phyloP scores from a whole-genome alignment of 1,140 invertebrate genomes.

The Drosophila orena region DNA sequence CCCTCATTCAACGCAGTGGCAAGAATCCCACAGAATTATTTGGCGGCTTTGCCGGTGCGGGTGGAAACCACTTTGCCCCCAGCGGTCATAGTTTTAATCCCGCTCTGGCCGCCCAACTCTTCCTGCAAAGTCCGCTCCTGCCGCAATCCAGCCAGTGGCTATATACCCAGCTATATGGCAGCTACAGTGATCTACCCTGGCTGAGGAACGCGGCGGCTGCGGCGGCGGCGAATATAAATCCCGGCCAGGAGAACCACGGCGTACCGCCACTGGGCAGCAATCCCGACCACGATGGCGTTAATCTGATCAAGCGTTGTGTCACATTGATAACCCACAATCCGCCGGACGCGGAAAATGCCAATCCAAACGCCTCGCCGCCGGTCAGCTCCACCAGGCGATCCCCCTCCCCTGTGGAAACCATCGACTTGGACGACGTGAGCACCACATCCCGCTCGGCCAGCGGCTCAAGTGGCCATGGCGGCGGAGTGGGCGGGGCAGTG shows the following conservation, averaged over 20 bases:
- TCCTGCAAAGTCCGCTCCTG: conserved; percentile 89
- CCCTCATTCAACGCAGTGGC: conserved; percentile 75
- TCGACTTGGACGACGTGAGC: conserved; percentile 80
- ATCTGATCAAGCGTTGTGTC: conserved; percentile 78
- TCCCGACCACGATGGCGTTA: conserved; percentile 59
- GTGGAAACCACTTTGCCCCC: conserved; percentile 73
- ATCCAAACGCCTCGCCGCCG: conserved; percentile 80
- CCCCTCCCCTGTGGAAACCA: conserved; percentile 78
- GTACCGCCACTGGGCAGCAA: neutral
- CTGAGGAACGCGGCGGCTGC: conserved; percentile 75
- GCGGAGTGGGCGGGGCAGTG: conserved; percentile 13
- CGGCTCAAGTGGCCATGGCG: conserved; percentile 34
- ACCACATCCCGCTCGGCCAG: conserved; percentile 75
- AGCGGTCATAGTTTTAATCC: conserved; percentile 87
- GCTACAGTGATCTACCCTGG: conserved; percentile 88
- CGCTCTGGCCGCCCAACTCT: conserved; percentile 89
- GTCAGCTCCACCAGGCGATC: conserved; percentile 79
- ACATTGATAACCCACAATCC: conserved; percentile 81
- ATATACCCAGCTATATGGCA: conserved; percentile 89
- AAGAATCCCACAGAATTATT: conserved; percentile 81
- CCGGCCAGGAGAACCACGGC: neutral
- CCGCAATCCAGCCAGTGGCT: conserved; percentile 91
- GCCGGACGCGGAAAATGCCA: conserved; percentile 75
- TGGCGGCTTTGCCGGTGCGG: conserved; percentile 83
- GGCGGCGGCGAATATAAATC: conserved; percentile 15